Base-by-base conservation (phyloP, 2,888 invertebrate species). In the Argyresthia albistria region DNA sequence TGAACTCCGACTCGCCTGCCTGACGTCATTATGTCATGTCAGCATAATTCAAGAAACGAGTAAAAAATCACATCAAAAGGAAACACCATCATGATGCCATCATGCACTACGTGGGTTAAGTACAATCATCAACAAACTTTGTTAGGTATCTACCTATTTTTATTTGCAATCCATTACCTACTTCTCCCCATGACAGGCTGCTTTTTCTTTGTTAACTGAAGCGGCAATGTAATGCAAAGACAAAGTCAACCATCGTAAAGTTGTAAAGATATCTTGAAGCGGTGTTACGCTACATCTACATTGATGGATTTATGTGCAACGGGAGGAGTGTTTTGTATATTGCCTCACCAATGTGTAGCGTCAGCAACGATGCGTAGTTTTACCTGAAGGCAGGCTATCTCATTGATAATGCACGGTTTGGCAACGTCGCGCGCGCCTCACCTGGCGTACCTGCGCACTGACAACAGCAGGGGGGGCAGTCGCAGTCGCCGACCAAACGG, bases 381-480 rank as follows among this genome's bases (percentile, higher is more conserved):
- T 67, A 71, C 76, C 69, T 66, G 67, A 61, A 65, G 69, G 69
- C 65, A 65, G 25, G 3, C 79, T 82, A 81, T 82, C 83, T 83
- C 78, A 80, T 78, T 86, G 84, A 83, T 87, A 84, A 76, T 81
- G 76, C 67, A 66, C 80, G 82, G 82, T 82, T 73, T 82, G 87
- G 86, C 86, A 87, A 87, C 86, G 82, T 76, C 83, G 86, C 86
- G 73, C 80, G 25, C 25, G 25, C 25, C 25, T 80, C 80, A 82
- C 83, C 83, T 84, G 83, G 83, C 81, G 53, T 56, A 75, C 73
- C 83, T 83, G 84, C 82, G 83, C 83, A 82, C 67, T 82, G 83
- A 70, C 84, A 83, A 80, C 77, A 76, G 25, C 25, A 25, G 25
- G 25, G 81, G 81, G 81, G 83, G 81, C 80, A 76, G 47, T 67